Evolutionary conservation across 2,113 vertebrate genomes (phyloP).

Genomic region (Perognathus longimembris): DNA sequence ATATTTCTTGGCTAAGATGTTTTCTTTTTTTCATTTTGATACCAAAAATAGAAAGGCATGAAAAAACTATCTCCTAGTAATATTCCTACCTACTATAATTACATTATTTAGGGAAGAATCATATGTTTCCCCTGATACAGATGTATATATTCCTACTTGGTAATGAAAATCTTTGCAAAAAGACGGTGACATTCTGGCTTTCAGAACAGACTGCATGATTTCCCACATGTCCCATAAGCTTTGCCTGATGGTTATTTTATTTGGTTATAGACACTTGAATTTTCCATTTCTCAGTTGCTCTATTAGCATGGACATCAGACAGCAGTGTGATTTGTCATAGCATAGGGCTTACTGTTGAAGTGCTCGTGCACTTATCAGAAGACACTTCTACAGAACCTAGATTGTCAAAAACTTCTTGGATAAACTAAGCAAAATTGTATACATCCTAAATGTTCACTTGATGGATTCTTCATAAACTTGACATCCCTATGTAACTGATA

Average conservation of each 20-base stretch:
- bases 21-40: constrained; percentile 61
- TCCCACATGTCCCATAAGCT: neutral
- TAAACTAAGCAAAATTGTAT: neutral
- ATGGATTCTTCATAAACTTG: neutral
- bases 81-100: constrained; percentile 53
- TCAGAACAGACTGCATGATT: constrained; percentile 13
- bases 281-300: neutral
- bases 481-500: neutral
- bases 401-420: neutral
- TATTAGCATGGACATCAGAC: neutral
- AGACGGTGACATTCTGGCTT: constrained; percentile 16
- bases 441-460: neutral
- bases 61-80: neutral
- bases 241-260: neutral
- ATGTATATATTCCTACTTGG: constrained; percentile 28
- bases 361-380: neutral
- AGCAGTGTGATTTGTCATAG: neutral
- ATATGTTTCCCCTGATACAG: neutral
- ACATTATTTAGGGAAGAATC: constrained; percentile 44
- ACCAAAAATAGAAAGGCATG: constrained; percentile 16
- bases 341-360: neutral
- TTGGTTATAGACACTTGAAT: neutral
- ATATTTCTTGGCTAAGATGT: constrained; percentile 43
- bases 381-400: neutral
- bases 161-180: constrained; percentile 56